Evolutionary conservation across 2,797 vertebrate genomes (phyloP).

Genomic region (Lindbergichthys nudifrons): DNA sequence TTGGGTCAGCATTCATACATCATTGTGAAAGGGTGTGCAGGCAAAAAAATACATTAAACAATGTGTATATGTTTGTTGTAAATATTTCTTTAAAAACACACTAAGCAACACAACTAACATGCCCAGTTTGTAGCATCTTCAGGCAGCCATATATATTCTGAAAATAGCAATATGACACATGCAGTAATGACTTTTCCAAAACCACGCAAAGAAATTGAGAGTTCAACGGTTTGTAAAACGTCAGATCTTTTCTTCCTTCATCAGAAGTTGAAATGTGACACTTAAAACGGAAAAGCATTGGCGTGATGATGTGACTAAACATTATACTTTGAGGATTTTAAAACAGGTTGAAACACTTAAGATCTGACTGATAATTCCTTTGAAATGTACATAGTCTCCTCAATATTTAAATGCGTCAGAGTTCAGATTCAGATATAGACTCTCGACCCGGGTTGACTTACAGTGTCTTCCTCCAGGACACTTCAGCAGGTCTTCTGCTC

Average conservation of each 20-base stretch:
- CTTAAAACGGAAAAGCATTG: not conserved
- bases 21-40: no score
- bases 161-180: not conserved
- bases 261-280: not conserved
- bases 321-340: not conserved
- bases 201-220: not conserved
- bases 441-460: not conserved
- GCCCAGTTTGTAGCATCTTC: not conserved
- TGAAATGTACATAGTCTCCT: not conserved
- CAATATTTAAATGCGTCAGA: constrained; percentile 10
- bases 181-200: not conserved
- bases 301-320: not conserved
- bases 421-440: constrained; percentile 1
- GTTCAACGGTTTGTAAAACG: constrained; percentile 1
- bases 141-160: not conserved
- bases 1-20: no score
- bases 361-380: not conserved
- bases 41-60: not conserved
- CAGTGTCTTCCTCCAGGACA: constrained; percentile 13
- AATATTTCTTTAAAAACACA: not conserved
- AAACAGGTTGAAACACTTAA: not conserved
- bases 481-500: constrained; percentile 12
- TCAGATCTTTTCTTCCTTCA: not conserved
- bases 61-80: not conserved
- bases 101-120: no score